A percentile compares a stretch with the other conserved stretches of the same genome.
Evolutionary conservation across 2,888 invertebrate genomes (phyloP).

Genomic region (Aphidoletes aphidimyza): DNA sequence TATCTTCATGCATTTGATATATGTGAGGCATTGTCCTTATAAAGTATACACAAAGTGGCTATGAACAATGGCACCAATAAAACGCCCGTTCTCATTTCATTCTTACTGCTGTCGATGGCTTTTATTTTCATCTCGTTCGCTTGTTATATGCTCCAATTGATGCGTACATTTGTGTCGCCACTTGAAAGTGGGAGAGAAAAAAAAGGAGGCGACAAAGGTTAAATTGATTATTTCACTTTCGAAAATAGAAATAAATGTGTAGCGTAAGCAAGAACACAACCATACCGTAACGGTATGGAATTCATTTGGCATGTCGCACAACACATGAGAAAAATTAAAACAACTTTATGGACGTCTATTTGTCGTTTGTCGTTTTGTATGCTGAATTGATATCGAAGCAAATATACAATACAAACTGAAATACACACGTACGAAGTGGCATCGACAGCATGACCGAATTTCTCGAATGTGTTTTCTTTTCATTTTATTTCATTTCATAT

Average conservation of each 20-base stretch:
- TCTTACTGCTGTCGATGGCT: not conserved
- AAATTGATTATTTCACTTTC: constrained; percentile 40
- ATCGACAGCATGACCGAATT: constrained; percentile 39
- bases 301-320: constrained; percentile 34
- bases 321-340: constrained; percentile 44
- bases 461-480: not conserved
- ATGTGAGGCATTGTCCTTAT: constrained; percentile 31
- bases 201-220: constrained; percentile 8
- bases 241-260: constrained; percentile 48
- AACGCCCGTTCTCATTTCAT: not conserved
- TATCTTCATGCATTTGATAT: constrained; percentile 38
- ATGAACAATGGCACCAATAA: constrained; percentile 42
- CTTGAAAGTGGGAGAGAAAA: not conserved
- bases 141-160: not conserved
- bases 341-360: not conserved
- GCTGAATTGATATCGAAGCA: not conserved
- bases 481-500: not conserved
- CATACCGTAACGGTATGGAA: not conserved
- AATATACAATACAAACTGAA: too few species aligned
- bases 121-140: not conserved
- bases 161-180: constrained; percentile 6
- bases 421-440: not conserved
- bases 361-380: not conserved
- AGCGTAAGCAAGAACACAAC: constrained; percentile 12
- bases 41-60: constrained; percentile 42